Evolutionary conservation across 2,797 vertebrate genomes (phyloP).

Genomic region (Tachyglossus aculeatus): DNA sequence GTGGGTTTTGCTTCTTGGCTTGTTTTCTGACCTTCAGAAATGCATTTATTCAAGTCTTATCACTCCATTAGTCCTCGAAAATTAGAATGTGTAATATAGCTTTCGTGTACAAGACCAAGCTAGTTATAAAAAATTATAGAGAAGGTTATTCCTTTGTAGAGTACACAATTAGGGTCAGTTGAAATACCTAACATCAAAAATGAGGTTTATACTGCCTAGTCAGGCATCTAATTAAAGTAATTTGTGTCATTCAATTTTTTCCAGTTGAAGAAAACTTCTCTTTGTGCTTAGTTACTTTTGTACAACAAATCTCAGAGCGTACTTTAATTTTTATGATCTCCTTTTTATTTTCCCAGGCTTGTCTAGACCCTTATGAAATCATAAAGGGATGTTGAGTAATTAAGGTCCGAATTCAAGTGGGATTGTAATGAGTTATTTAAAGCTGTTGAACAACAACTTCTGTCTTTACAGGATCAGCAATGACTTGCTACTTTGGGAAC

Average conservation of each 20-base stretch:
- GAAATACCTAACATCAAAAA: no score
- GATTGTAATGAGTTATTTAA: background rate
- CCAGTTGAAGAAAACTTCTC: background rate
- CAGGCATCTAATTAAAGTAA: background rate
- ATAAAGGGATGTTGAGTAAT: background rate
- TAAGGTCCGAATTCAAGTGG: background rate
- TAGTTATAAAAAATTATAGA: no score
- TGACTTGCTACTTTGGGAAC: slow-evolving; percentile 96
- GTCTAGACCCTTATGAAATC: background rate
- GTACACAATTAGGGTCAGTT: no score
- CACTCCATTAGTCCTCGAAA: no score
- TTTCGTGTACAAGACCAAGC: no score
- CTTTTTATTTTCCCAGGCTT: slow-evolving; percentile 7
- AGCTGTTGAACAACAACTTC: slow-evolving; percentile 1
- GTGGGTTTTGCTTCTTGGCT: no score
- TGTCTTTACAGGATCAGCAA: slow-evolving; percentile 90
- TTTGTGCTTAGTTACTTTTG: background rate
- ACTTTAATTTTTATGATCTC: slow-evolving; percentile 4
- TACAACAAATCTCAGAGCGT: background rate
- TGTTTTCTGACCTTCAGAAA: no score
- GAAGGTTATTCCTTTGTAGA: no score
- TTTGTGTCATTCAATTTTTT: background rate
- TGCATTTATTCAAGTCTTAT: no score
- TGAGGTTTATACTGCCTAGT: background rate
- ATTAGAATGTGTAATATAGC: no score